These are phyloP conservation scores for Eurystomus glaucurus DNA, from an alignment of 2,797 vertebrate genomes.

Conservation along the genomic window DNA sequence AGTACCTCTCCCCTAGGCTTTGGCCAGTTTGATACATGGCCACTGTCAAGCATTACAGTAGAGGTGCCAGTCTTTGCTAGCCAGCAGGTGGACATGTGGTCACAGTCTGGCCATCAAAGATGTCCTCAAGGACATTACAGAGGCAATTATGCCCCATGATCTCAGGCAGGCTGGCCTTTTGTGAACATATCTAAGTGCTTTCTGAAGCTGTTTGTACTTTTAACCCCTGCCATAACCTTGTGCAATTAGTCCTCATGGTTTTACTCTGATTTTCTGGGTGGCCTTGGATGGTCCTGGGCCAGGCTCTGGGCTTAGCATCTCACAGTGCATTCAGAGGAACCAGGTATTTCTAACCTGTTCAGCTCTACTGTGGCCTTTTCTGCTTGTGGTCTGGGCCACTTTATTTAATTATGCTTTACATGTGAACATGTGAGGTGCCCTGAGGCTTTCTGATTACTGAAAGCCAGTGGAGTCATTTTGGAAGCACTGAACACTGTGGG, in stretches of 20 bases:
- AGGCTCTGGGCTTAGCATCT: neutral
- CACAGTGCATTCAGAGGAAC: neutral
- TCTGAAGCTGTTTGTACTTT: neutral
- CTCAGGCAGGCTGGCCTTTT: neutral
- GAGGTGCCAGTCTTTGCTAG: neutral
- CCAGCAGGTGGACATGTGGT: fast-evolving
- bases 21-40: too few relatives aligned
- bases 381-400: neutral
- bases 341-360: neutral
- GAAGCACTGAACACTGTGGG: neutral
- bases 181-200: fast-evolving
- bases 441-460: neutral
- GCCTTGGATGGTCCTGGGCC: neutral
- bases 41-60: fast-evolving
- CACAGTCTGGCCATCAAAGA: fast-evolving
- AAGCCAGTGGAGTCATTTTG: fast-evolving
- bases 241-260: neutral
- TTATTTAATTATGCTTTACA: neutral
- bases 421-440: neutral
- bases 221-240: neutral
- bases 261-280: neutral
- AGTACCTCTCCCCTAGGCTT: neutral
- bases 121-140: neutral
- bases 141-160: neutral
- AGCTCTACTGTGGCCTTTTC: neutral